Evolutionary conservation across 2,113 vertebrate species (phyloP).

Genomic region (Oryzias melastigma): DNA sequence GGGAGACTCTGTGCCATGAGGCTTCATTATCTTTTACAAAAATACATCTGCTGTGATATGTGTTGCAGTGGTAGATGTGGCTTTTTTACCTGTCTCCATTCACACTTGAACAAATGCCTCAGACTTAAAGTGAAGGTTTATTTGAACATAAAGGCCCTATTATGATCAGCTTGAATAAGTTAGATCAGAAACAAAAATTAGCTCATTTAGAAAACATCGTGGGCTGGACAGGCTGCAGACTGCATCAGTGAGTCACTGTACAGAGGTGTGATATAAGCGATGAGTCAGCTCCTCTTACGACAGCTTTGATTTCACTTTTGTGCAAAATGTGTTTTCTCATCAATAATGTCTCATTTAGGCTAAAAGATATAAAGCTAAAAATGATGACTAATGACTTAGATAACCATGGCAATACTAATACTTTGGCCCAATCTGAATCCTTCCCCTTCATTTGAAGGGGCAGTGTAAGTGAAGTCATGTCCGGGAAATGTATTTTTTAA

Average conservation of each 20-base stretch:
- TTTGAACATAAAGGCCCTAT: no score
- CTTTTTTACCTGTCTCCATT: no score
- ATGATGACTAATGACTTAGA: neutral
- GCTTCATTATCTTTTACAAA: neutral
- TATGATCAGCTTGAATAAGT: no score
- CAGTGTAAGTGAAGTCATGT: no score
- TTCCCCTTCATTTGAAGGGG: no score
- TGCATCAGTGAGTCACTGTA: conserved; percentile 15
- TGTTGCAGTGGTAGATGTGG: neutral
- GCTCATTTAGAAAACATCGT: neutral
- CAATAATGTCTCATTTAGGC: no score
- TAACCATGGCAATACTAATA: neutral
- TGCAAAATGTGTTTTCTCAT: no score
- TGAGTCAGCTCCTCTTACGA: conserved; percentile 18
- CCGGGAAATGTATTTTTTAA: no score
- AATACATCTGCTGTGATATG: neutral
- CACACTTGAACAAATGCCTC: no score
- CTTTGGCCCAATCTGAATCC: no score
- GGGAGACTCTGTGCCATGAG: neutral
- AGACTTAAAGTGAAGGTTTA: no score
- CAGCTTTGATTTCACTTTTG: no score
- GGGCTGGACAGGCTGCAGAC: neutral
- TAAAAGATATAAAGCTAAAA: neutral
- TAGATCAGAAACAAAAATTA: neutral
- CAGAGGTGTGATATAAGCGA: neutral